Conservation (phyloP, 2,113 vertebrate species). For the Carassius gibelio region DNA sequence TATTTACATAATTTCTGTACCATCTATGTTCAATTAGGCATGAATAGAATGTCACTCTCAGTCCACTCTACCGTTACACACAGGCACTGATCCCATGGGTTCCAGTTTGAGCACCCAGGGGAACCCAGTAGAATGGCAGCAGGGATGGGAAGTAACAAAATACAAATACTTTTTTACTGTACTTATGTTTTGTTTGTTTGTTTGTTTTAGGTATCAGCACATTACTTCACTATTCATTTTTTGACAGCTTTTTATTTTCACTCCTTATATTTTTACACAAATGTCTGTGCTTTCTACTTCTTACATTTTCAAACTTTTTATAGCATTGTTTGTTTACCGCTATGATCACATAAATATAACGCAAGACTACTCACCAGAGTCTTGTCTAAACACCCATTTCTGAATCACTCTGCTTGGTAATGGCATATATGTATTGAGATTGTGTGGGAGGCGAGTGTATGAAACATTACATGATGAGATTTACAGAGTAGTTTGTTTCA, state of each 20-base stretch:
- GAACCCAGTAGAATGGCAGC: no score
- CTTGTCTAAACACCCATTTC: not conserved
- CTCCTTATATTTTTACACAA: no score
- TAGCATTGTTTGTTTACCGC: not conserved
- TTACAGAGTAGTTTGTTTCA: slow-evolving; percentile 14
- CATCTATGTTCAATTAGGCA: not conserved
- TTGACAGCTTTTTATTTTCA: no score
- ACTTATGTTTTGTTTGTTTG: no score
- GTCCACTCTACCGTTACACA: not conserved
- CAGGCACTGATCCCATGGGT: no score
- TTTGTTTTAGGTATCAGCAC: no score
- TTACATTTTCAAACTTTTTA: no score
- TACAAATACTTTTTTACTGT: no score
- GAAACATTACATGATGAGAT: slow-evolving; percentile 41
- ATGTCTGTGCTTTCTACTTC: no score
- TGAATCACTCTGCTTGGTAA: not conserved
- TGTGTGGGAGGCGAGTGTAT: not conserved
- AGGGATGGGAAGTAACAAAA: no score
- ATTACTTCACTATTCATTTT: no score
- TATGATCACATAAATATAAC: not conserved
- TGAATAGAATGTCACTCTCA: not conserved
- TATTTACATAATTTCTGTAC: not conserved
- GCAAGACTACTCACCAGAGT: not conserved
- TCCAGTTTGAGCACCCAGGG: no score
- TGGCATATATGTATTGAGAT: not conserved